Base-by-base conservation (phyloP, 2,888 invertebrate genomes). In the Leucania comma region DNA sequence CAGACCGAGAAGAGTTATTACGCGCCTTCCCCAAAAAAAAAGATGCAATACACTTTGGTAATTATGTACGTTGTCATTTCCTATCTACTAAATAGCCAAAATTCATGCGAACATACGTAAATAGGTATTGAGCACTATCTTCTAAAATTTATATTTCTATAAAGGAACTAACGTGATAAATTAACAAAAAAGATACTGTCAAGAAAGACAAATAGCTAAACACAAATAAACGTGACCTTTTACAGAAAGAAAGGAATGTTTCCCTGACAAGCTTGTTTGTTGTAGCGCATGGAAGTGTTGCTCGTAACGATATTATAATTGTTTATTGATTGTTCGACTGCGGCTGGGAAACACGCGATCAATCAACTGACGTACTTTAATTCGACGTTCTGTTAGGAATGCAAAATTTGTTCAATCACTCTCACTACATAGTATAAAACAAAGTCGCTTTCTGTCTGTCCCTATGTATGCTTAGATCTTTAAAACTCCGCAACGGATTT, bases 271-370 rank as follows among this genome's bases (percentile, higher is more conserved):
- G 26, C 60, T 75, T 62, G 58, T 76, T 50, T 51, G 32, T 35
- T 12, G 17, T 14, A 35, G 51, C 22, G 38, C 57, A 20, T 32
- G 48, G 53, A 71, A 72, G 62, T 73, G 61, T 60, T 48, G 68
- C 46, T 68, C 56, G 71, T 85, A 81, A 81, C 72, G 82, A 75
- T 70, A 77, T 74, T 72, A 78, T 87, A 83, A 86, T 86, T 79
- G 78, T 68, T 78, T 82, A 86, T 82, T 81, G 72, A 81, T 82
- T 80, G 66, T 58, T 76, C 38, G 29, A 54, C 53, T 51, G 38
- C 29, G 50, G 42, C 38, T 54, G 42, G 32, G 54, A 48, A 53
- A 61, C 81, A 78, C 69, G 72, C 81, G 51, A 84, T 68, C 74
- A 71, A 81, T 79, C 75, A 72, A 75, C 75, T 58, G 50, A 64